phyloP scores from a whole-genome alignment of 1,140 invertebrate species.

The Battus philenor region DNA sequence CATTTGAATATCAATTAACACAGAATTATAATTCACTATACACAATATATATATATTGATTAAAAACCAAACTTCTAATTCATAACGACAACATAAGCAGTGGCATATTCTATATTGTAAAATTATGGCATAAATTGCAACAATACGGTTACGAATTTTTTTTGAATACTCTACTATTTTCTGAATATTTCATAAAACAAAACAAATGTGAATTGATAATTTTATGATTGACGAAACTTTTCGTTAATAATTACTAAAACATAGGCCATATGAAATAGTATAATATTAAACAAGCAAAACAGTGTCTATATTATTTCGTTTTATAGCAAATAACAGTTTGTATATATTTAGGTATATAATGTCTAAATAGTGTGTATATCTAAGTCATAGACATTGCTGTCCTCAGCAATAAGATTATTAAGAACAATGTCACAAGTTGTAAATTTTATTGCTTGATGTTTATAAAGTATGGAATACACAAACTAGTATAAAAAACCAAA shows the following conservation, averaged over 20 bases:
- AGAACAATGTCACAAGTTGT: slow-evolving; percentile 10
- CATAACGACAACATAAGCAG: slow-evolving; percentile 18
- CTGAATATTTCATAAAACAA: too few relatives aligned
- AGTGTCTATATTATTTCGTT: slow-evolving; percentile 1
- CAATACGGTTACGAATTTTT: too few relatives aligned
- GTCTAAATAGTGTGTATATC: slow-evolving; percentile 12
- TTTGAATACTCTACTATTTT: too few relatives aligned
- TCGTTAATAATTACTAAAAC: too few relatives aligned
- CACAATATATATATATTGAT: slow-evolving; percentile 4
- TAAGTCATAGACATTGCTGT: slow-evolving; percentile 12
- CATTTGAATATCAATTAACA: slow-evolving; percentile 12
- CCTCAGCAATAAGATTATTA: slow-evolving; percentile 11
- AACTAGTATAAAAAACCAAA: not conserved
- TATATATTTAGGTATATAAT: slow-evolving; percentile 12
- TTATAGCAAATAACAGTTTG: too few relatives aligned
- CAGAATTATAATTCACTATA: slow-evolving; percentile 7
- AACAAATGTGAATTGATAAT: too few relatives aligned
- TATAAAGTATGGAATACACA: slow-evolving; percentile 4
- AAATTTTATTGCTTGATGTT: slow-evolving; percentile 10
- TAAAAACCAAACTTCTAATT: slow-evolving; percentile 2
- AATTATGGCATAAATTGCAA: too few relatives aligned
- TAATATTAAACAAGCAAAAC: slow-evolving; percentile 5
- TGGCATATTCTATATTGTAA: slow-evolving; percentile 4
- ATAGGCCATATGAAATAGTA: slow-evolving; percentile 12
- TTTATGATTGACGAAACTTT: too few relatives aligned